Conservation (phyloP, 1,140 invertebrate species). For the Parapsyche elsis region DNA sequence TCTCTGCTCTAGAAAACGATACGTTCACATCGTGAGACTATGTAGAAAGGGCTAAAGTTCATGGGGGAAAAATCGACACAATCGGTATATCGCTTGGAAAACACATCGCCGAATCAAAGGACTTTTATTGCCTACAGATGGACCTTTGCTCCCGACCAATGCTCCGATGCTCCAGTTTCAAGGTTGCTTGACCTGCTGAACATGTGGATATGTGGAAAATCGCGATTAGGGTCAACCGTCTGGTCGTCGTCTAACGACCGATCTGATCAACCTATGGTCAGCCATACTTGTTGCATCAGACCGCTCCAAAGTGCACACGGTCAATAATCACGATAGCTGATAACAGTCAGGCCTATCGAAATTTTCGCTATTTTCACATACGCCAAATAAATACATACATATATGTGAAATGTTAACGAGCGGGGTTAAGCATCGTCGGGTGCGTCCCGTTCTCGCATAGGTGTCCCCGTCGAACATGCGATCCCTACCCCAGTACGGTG, state of each 20-base stretch:
- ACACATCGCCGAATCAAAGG: background rate
- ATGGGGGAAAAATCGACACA: too few relatives aligned
- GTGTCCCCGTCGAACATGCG: slow-evolving; percentile 42
- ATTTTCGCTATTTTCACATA: too few relatives aligned
- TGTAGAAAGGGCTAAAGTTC: too few relatives aligned
- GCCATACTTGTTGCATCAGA: slow-evolving; percentile 27
- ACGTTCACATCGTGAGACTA: too few relatives aligned
- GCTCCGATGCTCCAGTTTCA: background rate
- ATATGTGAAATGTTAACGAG: too few relatives aligned
- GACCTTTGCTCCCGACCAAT: background rate
- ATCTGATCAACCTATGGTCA: slow-evolving; percentile 4
- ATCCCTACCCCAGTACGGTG: slow-evolving; percentile 29
- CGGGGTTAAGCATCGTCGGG: too few relatives aligned
- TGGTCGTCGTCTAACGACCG: background rate
- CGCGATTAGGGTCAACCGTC: background rate
- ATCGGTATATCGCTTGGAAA: too few relatives aligned
- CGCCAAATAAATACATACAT: too few relatives aligned
- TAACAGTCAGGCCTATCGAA: too few relatives aligned
- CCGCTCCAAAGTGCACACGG: background rate
- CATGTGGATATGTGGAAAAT: too few relatives aligned
- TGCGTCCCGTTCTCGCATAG: background rate
- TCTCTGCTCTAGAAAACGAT: too few relatives aligned
- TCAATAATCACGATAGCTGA: background rate
- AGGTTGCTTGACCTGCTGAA: slow-evolving; percentile 33
- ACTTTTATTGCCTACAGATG: background rate